phyloP scores from a whole-genome alignment of 2,888 invertebrate genomes.

The Clanis bilineata region DNA sequence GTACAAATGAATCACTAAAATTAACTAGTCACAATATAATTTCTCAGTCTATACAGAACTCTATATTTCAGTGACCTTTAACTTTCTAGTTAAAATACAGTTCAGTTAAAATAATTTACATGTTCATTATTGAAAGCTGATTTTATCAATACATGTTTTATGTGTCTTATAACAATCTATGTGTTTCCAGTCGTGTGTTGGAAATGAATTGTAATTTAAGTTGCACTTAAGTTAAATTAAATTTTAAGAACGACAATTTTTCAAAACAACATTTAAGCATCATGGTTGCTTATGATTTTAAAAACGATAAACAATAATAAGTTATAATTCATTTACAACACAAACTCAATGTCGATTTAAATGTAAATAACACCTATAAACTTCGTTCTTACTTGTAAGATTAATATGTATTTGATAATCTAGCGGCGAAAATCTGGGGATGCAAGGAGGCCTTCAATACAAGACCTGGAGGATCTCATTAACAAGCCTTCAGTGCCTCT shows the following conservation, averaged over 20 bases:
- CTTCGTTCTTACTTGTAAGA: constrained; percentile 19
- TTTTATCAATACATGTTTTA: not conserved
- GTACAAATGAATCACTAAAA: constrained; percentile 46
- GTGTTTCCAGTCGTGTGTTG: not conserved
- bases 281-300: not conserved
- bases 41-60: not conserved
- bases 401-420: constrained; percentile 46
- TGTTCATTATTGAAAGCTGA: constrained; percentile 15
- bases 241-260: no score
- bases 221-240: not conserved
- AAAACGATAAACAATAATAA: not conserved
- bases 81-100: constrained; percentile 18
- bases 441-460: constrained; percentile 93
- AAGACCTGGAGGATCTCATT: constrained; percentile 94
- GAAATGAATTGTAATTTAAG: not conserved
- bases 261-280: no score
- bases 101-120: constrained; percentile 10
- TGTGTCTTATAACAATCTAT: not conserved
- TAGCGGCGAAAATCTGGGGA: constrained; percentile 94
- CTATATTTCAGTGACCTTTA: constrained; percentile 35
- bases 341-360: constrained; percentile 35
- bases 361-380: constrained; percentile 54
- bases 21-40: not conserved
- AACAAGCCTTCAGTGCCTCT: constrained; percentile 96
- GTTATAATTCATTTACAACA: constrained; percentile 8